Evolutionary conservation across 2,888 invertebrate species (phyloP).

Genomic region (Chesias legatella): DNA sequence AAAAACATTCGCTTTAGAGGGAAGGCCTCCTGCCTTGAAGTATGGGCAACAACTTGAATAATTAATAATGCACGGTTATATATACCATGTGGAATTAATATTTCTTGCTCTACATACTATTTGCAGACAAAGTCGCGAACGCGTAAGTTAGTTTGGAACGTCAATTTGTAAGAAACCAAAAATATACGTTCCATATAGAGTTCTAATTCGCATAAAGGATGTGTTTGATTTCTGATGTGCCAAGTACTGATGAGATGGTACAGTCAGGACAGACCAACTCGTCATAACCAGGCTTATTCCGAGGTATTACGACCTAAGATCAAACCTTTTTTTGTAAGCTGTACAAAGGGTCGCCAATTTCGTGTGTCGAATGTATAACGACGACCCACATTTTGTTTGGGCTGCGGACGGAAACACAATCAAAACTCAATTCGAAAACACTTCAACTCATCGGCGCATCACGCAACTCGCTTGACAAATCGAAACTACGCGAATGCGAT

Average conservation of each 20-base stretch:
- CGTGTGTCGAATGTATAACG: constrained; percentile 66
- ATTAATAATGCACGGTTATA: no score
- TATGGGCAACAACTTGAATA: no score
- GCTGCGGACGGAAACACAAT: constrained; percentile 58
- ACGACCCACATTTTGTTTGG: constrained; percentile 53
- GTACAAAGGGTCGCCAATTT: constrained; percentile 42
- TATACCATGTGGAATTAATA: no score
- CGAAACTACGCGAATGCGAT: constrained; percentile 37
- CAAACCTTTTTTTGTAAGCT: constrained; percentile 8
- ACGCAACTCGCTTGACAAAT: constrained; percentile 45
- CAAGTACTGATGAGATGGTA: constrained; percentile 33
- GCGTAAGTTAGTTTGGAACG: no score
- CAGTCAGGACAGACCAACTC: constrained; percentile 12
- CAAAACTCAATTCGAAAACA: constrained; percentile 68
- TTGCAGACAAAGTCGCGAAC: no score
- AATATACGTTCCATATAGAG: constrained; percentile 34
- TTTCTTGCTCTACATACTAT: no score
- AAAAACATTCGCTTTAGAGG: no score
- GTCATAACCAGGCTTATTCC: constrained; percentile 15
- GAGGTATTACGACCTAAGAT: constrained; percentile 8
- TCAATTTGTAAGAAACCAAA: constrained; percentile 24
- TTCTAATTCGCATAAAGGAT: constrained; percentile 50
- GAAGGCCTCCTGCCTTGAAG: no score
- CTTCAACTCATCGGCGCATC: constrained; percentile 58
- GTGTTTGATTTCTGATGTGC: constrained; percentile 59